Base-by-base conservation (phyloP, 2,797 vertebrate genomes). In the Karalla daura region DNA sequence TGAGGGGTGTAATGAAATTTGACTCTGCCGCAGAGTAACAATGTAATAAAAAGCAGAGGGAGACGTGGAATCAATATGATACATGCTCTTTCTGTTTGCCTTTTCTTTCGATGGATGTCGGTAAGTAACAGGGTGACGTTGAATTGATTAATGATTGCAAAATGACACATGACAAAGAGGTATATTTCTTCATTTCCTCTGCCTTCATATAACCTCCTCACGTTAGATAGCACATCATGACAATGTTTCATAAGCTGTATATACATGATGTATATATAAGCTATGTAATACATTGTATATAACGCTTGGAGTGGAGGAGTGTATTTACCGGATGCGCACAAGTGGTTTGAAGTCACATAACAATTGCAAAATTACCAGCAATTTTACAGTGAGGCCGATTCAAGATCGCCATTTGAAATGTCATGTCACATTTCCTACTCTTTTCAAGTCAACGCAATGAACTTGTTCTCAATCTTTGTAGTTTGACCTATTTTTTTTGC, bases 1-100 rank as follows among this genome's bases (percentile, higher is more conserved):
- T 90, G 91, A 66, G 47, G 90, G 87, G 90, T 86, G 74, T 89
- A 94, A 93, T 94, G 91, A 95, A 95, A 95, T 94, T 92, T 92
- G 92, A 94, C 91, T 93, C 86, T 79, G 83, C 78, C 84, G 83
- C 90, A 89, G 82, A 78, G 84, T 80, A 77, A 87, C 78, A 92
- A 85, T 89, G 89, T 71, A 89, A 91, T 83, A 92, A 78, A 90
- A 86, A 70, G 24, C 5, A 65, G 68, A 58, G 59, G 52, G 67
- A 53, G 84, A 59, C 68, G 28, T 53, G 69, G 63, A 80, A 89
- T 90, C 86, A 56, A 89, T 86, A 80, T 41, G 32, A 74, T 59
- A 53, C 68, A 78, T 61, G 75, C 27, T 47, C 25, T n/a, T 23
- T 76, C 47, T 80, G 68, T 67, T 70, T 81, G 59, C 43, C 59